Conservation (phyloP, 2,888 invertebrate species). For the Diloba caeruleocephala region DNA sequence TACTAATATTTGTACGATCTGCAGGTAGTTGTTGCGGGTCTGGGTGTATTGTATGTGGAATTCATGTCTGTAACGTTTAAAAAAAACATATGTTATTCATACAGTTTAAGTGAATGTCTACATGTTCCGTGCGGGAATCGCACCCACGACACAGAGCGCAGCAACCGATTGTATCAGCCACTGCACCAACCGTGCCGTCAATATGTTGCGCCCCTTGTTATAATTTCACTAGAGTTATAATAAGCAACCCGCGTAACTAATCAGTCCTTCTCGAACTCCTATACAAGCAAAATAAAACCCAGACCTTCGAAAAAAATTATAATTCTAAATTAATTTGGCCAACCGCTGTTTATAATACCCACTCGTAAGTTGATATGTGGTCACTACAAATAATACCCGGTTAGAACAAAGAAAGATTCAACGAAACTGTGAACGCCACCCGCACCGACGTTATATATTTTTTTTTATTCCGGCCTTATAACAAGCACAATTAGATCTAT, state of each 20-base stretch:
- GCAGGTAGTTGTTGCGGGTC: no score
- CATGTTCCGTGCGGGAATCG: no score
- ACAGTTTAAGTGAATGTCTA: no score
- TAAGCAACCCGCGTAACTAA: background rate
- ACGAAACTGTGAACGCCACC: conserved; percentile 21
- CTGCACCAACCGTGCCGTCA: no score
- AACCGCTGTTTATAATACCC: conserved; percentile 20
- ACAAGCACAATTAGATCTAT: conserved; percentile 20
- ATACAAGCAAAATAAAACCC: background rate
- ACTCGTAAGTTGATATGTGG: conserved; percentile 22
- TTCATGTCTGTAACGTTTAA: no score
- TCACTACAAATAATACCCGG: conserved; percentile 29
- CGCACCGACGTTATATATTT: conserved; percentile 26
- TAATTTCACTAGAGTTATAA: background rate
- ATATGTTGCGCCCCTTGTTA: background rate
- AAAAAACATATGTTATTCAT: no score
- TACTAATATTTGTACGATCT: no score
- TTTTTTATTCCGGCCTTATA: conserved; percentile 33
- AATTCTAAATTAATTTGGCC: conserved; percentile 2
- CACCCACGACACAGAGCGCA: no score
- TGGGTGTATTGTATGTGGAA: no score
- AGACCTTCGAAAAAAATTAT: background rate
- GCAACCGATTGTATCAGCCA: no score
- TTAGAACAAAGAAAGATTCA: conserved; percentile 43
- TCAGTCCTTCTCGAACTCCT: conserved; percentile 2